Base-by-base conservation (phyloP, 92 coral and sea anemone species). In the Porites cylindrica region DNA sequence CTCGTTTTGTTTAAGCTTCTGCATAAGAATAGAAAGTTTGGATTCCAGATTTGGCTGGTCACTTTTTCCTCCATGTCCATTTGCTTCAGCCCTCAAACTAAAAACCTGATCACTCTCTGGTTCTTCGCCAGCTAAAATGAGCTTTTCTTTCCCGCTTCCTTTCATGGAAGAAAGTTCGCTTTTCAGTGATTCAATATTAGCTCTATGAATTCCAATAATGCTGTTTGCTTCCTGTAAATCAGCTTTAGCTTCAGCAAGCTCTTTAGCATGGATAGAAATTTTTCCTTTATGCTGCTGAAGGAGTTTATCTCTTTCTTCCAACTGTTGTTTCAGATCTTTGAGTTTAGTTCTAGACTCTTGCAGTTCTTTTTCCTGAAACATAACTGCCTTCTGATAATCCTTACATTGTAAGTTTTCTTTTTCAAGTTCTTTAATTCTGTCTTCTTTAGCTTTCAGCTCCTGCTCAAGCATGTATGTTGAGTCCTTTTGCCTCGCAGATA, bases 201-300 rank as follows among this genome's bases (percentile, higher is more conserved):
- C 98, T 78, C 93, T 90, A 75, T 97, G 99, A 72, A 97, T 97
- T 66, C 98, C 96, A 29, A 97, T 95, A 62, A 95, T 83, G 75
- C 96, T 97, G 66, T 95, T 93, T 2, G 99, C 98, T 83, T 97
- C 94, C 73, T 92, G 94, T 1, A 97, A 87, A 66, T 94, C 95
- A 32, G 94, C 92, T 65, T 94, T 97, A 3, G 98, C 95, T 60
- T 97, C 99, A 1, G 96, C 85, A 50, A 97, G 88, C 38, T 95
- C 96, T 71, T 97, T 95, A 10, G 94, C 95, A 66, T 90, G 96
- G 51, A 95, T 79, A 4, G 87, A 84, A 18, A 94, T 82, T 85
- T 95, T 95, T 3, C 92, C 96, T 77, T 93, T 92, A 2, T 90
- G 94, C 21, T 93, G 99, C 23, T 92, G 94, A 52, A 95, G 89